Evolutionary conservation across 2,797 vertebrate genomes (phyloP).

Genomic region (Capromys pilorides): DNA sequence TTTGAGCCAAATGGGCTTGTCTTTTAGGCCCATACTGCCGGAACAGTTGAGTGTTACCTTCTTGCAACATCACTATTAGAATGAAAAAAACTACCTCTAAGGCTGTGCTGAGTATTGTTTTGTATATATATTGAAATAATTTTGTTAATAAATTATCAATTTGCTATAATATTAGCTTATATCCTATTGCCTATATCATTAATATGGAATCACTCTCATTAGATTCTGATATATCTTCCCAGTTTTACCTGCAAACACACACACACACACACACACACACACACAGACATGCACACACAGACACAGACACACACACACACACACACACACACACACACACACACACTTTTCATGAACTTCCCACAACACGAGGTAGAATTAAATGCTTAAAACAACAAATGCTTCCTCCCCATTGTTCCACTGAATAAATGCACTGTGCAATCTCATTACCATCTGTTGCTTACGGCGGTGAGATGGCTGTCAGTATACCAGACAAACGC

Average conservation of each 20-base stretch:
- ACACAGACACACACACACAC: neutral
- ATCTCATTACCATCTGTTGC: neutral
- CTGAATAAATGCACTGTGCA: no score
- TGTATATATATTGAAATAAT: neutral
- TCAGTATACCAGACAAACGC: neutral
- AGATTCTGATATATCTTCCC: neutral
- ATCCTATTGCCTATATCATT: neutral
- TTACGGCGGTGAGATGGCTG: neutral
- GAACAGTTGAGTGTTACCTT: neutral
- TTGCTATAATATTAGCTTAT: slow-evolving; percentile 12
- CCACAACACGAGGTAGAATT: neutral
- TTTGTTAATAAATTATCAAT: neutral
- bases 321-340: no score
- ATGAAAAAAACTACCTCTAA: slow-evolving; percentile 5
- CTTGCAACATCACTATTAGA: neutral
- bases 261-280: neutral
- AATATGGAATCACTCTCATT: neutral
- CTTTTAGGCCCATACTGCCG: neutral
- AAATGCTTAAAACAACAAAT: neutral
- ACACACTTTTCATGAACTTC: neutral
- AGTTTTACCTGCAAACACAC: neutral
- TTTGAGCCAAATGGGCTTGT: neutral
- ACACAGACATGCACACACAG: no score
- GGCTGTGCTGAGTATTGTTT: neutral
- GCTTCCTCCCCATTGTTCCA: neutral